Evolutionary conservation across 2,797 vertebrate genomes (phyloP).

Genomic region (Rhynchotus rufescens): DNA sequence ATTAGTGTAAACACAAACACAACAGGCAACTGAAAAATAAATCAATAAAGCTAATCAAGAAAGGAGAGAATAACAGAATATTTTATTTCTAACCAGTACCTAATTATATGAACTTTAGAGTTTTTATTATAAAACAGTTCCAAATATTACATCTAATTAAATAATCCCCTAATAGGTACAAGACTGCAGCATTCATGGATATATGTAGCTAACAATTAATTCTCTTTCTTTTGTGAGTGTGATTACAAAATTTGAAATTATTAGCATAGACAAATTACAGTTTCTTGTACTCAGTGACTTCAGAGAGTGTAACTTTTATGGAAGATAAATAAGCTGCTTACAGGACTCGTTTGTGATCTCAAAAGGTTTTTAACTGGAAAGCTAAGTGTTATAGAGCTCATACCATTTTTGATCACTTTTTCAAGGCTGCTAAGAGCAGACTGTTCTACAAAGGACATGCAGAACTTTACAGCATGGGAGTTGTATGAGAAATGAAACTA

Average conservation of each 20-base stretch:
- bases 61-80: neutral
- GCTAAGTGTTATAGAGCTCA: neutral
- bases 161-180: neutral
- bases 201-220: neutral
- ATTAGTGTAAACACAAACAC: neutral
- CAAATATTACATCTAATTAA: neutral
- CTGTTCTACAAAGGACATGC: neutral
- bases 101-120: neutral
- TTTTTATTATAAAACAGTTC: neutral
- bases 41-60: neutral
- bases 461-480: neutral
- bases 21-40: slow-evolving; percentile 5
- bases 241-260: neutral
- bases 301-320: neutral
- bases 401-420: neutral
- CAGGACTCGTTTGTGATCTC: neutral
- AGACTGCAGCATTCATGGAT: neutral
- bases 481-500: neutral
- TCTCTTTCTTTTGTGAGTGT: neutral
- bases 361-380: neutral
- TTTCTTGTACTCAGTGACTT: neutral
- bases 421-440: neutral
- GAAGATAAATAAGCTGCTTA: neutral
- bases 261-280: neutral
- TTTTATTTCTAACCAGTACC: neutral